Base-by-base conservation (phyloP, 2,113 vertebrate species). In the Ciconia stormi region DNA sequence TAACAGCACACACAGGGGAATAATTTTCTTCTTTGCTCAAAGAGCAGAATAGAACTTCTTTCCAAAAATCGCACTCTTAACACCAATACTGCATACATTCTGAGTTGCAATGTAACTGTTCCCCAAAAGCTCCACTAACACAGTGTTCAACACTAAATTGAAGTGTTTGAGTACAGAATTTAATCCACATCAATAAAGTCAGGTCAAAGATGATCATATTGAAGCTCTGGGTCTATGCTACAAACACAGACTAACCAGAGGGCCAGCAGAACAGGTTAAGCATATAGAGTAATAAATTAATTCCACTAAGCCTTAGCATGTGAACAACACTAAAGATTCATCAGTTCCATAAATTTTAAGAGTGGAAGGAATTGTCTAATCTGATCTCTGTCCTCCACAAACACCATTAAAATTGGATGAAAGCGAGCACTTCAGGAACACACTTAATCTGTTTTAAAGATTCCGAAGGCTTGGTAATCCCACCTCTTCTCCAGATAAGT, bases 1-100 rank as follows among this genome's bases (percentile, higher is more conserved):
- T 95, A 97, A 94, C 86, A 93, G 89, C 74, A 83, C 67, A 93
- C 90, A 46, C 42, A 3, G 19, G 50, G 77, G 89, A 92, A 94
- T 95, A 52, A 97, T 93, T 92, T 88, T 92, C 76, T 86, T 92
- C 95, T 94, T 93, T 92, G 79, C 72, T 81, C 72, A 67, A 95
- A 95, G 86, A 94, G 70, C 70, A 93, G 83, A 91, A 79, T 40
- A 76, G 71, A 92, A 91, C 50, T 79, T 91, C 65, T 91, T 86
- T 67, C 59, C 6, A 55, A 91, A 95, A 88, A 92, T 15, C 17
- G 1, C 47, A 47, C 13, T 71, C 36, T 94, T 42, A 55, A 87
- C 2, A 3, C 32, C 74, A 90, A 73, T 21, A 49, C 42, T 34
- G 76, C 67, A 73, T 18, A 50, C 32, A 44, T 74, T 92, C 16